These are phyloP conservation scores for Oligia fasciuncula DNA, from an alignment of 2,888 invertebrate species.

Conservation along the genomic window DNA sequence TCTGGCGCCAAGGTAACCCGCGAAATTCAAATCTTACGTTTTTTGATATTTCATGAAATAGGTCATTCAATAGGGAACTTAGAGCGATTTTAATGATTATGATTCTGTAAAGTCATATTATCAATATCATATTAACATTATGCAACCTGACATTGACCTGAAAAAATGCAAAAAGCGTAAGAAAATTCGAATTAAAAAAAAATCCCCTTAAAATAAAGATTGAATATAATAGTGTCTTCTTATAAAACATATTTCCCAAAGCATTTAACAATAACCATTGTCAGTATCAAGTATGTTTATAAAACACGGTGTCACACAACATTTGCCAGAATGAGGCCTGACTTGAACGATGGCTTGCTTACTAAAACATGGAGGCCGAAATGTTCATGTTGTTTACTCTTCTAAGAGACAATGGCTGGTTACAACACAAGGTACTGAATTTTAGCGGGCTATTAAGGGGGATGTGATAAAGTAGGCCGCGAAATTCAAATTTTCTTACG, in stretches of 20 bases:
- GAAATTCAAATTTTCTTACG: background rate
- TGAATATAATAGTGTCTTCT: background rate
- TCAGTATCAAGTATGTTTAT: slow-evolving; percentile 34
- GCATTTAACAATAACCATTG: slow-evolving; percentile 31
- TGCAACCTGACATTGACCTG: too few species aligned
- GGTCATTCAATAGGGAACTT: too few species aligned
- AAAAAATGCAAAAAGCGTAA: too few species aligned
- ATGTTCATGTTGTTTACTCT: background rate
- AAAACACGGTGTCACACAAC: slow-evolving; percentile 35
- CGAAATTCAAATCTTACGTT: too few species aligned
- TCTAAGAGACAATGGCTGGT: slow-evolving; percentile 7
- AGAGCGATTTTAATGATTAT: too few species aligned
- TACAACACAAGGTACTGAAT: background rate
- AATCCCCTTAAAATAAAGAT: background rate
- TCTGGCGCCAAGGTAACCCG: too few species aligned
- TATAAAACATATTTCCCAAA: slow-evolving; percentile 4
- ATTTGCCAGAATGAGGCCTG: slow-evolving; percentile 1
- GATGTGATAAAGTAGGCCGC: background rate
- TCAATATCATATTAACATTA: too few species aligned
- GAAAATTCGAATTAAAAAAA: too few species aligned
- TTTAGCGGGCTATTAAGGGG: background rate
- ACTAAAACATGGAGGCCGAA: slow-evolving; percentile 33
- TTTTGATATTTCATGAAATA: too few species aligned
- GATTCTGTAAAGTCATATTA: too few species aligned
- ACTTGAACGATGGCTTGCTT: slow-evolving; percentile 8